Conservation (phyloP, 2,888 invertebrate genomes). For the Ochropleura plecta region DNA sequence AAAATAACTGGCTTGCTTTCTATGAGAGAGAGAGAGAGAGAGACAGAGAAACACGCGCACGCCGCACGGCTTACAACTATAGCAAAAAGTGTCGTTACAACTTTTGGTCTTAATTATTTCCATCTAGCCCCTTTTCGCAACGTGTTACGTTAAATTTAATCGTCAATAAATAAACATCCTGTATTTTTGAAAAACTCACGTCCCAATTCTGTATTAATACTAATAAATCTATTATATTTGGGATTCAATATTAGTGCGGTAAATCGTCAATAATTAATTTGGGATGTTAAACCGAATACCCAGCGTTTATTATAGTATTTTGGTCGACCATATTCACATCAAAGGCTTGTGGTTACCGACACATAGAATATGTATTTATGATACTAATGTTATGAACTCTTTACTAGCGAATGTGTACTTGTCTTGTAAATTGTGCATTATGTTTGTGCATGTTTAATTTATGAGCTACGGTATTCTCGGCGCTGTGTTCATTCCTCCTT, state of each 20-base stretch:
- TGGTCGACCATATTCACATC: constrained; percentile 5
- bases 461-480: background rate
- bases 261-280: background rate
- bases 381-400: constrained; percentile 11
- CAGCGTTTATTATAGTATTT: background rate
- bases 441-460: background rate
- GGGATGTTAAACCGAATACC: background rate
- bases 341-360: constrained; percentile 18
- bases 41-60: too few relatives aligned
- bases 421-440: background rate
- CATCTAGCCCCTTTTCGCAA: too few relatives aligned
- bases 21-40: too few relatives aligned
- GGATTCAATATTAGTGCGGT: background rate
- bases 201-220: background rate
- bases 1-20: too few relatives aligned
- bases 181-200: too few relatives aligned
- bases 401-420: constrained; percentile 3
- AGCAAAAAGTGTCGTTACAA: too few relatives aligned
- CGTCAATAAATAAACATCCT: background rate
- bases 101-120: too few relatives aligned
- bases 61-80: too few relatives aligned
- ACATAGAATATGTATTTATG: background rate
- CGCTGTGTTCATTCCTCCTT: background rate
- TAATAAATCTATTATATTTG: background rate
- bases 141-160: too few relatives aligned